Evolutionary conservation across 2,797 vertebrate species (phyloP).

Genomic region (Crypturellus tataupa): DNA sequence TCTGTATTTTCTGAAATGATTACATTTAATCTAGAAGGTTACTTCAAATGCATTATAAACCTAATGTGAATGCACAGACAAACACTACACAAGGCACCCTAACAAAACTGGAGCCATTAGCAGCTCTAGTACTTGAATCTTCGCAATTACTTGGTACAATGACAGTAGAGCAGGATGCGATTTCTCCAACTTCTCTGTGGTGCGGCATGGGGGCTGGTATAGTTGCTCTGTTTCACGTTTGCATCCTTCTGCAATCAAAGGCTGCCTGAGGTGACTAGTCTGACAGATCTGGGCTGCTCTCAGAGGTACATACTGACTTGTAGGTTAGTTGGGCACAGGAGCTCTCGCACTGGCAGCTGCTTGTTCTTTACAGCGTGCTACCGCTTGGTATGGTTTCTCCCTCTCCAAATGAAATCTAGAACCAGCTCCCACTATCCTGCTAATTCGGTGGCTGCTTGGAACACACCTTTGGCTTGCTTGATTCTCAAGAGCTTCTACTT

Average conservation of each 20-base stretch:
- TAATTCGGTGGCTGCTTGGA: background rate
- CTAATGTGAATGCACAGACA: background rate
- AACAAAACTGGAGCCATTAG: background rate
- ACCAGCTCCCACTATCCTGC: background rate
- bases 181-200: background rate
- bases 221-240: background rate
- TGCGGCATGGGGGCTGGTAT: background rate
- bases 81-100: background rate
- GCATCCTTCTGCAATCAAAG: background rate
- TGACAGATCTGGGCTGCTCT: background rate
- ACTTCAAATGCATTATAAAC: background rate
- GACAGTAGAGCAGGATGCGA: background rate
- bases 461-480: background rate
- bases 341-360: background rate
- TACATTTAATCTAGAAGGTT: background rate
- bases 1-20: background rate
- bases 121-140: background rate
- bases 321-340: background rate
- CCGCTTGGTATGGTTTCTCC: background rate
- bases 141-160: background rate
- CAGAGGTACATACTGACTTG: background rate
- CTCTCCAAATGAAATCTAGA: background rate
- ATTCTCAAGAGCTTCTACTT: background rate
- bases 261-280: background rate
- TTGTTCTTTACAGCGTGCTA: too few species aligned